phyloP scores from a whole-genome alignment of 1,140 invertebrate genomes.

The Lithobius niger region DNA sequence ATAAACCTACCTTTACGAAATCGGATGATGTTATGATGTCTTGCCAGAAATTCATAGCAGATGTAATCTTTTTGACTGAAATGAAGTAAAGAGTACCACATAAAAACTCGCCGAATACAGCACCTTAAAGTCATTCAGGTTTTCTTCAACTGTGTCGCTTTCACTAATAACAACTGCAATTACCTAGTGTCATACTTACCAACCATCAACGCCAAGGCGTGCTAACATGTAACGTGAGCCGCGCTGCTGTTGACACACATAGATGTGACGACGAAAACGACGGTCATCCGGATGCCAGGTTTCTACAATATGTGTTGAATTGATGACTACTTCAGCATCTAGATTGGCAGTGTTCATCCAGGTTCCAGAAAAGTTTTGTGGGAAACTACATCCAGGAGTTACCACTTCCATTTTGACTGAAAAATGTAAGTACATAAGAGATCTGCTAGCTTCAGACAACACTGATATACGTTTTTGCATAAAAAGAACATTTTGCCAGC shows the following conservation, averaged over 20 bases:
- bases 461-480: too few species aligned
- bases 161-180: too few species aligned
- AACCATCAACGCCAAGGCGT: constrained; percentile 87
- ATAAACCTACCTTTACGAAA: constrained; percentile 60
- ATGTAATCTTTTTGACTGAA: constrained; percentile 91
- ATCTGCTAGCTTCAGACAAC: too few species aligned
- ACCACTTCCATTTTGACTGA: constrained; percentile 68
- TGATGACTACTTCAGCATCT: constrained; percentile 84
- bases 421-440: constrained; percentile 29
- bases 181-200: constrained; percentile 50
- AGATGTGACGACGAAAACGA: constrained; percentile 73
- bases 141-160: too few species aligned
- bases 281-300: constrained; percentile 84
- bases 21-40: constrained; percentile 90
- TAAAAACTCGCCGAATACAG: too few species aligned
- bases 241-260: constrained; percentile 82
- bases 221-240: constrained; percentile 88
- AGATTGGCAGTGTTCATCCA: constrained; percentile 97
- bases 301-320: constrained; percentile 91
- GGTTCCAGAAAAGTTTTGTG: constrained; percentile 81
- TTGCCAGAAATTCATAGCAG: constrained; percentile 89
- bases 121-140: too few species aligned
- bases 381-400: constrained; percentile 74
- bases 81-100: constrained; percentile 27
- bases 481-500: too few species aligned